Conservation (phyloP, 2,888 invertebrate genomes). For the Sisyra nigra region DNA sequence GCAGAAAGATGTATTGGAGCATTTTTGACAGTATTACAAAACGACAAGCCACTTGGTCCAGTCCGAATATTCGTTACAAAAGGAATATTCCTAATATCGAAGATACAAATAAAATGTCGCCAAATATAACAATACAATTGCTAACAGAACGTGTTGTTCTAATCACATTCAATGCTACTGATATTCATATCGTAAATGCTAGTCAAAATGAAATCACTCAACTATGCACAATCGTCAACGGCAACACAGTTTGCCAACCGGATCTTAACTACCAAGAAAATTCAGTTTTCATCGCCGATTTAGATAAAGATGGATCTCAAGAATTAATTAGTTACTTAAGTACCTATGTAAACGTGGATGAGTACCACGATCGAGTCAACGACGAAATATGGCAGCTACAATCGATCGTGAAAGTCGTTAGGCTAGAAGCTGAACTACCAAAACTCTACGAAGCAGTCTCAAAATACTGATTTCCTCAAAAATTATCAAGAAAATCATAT, state of each 20-base stretch:
- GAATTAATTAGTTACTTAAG: conserved; percentile 64
- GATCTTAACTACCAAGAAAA: conserved; percentile 55
- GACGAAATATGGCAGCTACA: conserved; percentile 37
- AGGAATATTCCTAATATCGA: conserved; percentile 11
- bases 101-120: conserved; percentile 21
- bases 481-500: no score
- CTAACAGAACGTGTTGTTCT: conserved; percentile 60
- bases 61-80: conserved; percentile 15
- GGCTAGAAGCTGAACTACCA: conserved; percentile 55
- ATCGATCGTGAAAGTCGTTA: conserved; percentile 50
- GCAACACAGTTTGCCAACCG: conserved; percentile 46
- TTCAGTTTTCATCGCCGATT: conserved; percentile 55
- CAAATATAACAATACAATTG: conserved; percentile 34
- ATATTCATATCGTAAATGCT: conserved; percentile 58
- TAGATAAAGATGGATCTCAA: conserved; percentile 59
- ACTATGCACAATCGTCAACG: conserved; percentile 38
- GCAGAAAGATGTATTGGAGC: conserved; percentile 10
- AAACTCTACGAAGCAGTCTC: conserved; percentile 39
- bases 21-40: conserved; percentile 11
- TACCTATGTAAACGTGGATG: conserved; percentile 34
- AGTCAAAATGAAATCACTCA: conserved; percentile 65
- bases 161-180: conserved; percentile 59
- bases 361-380: conserved; percentile 20
- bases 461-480: conserved; percentile 6
- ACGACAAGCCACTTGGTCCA: conserved; percentile 13